Evolutionary conservation across 2,797 vertebrate species (phyloP), one percentile per base, ranked within the genome.

Genomic region (Dendrocincla tyrannina): DNA sequence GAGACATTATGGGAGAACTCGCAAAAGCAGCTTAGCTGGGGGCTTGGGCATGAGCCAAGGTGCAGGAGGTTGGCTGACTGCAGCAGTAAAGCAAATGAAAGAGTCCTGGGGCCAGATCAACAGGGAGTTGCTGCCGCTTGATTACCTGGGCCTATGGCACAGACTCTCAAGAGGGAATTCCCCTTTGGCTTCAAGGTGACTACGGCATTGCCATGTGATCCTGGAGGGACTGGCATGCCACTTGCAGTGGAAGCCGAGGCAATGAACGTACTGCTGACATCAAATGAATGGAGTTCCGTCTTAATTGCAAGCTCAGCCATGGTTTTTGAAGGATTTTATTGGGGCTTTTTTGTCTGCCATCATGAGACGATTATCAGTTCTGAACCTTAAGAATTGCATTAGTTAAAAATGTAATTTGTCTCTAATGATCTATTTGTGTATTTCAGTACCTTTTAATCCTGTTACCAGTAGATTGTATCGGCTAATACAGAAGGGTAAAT

Each of bases 371-470:
- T 76, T 89, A 81, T 72, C 39, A 30, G 3, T 72, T 83, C n/a
- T 1, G 0, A 91, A 32, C 18, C 55, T 83, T 56, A 55, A 93
- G 66, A 90, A 94, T 47, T 1, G 0, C 46, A 62, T 88, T 86
- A 84, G 23, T 85, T 89, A 70, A 27, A 77, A 83, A 68, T 50
- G n/a, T 58, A 88, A 83, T 88, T 88, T 88, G 35, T 85, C 30
- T 88, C 33, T 88, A 74, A 83, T 78, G 52, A 92, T 60, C 78
- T 64, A 42, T 58, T 85, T 92, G 44, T 49, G 33, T 56, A 55
- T 85, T 93, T 85, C 52, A 80, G 15, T 68, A 46, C 7, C 70
- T 91, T 85, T 92, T 93, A 93, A 88, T 89, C 46, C 56, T 89
- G 49, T 85, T 93, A 77, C 24, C 15, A 24, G 49, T 50, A 89